Evolutionary conservation across 2,888 invertebrate species (phyloP).

Genomic region (Baronia brevicornis): DNA sequence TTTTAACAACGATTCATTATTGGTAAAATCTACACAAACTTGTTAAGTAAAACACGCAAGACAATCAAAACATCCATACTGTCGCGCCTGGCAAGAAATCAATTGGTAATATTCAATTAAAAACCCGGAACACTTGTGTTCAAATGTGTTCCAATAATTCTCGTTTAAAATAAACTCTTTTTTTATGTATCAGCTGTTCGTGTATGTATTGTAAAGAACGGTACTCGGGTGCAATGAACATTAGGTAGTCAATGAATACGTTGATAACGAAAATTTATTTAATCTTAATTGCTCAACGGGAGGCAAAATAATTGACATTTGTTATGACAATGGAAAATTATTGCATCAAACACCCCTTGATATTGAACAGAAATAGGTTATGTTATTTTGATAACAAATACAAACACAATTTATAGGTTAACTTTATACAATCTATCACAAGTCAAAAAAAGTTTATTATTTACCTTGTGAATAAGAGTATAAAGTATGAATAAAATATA

Average conservation of each 20-base stretch:
- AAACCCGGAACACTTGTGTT: slow-evolving; percentile 9
- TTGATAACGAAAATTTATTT: slow-evolving; percentile 16
- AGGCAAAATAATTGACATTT: slow-evolving; percentile 24
- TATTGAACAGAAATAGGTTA: too few species aligned
- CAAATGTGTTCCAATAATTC: slow-evolving; percentile 9
- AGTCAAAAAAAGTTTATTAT: too few species aligned
- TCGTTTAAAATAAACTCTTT: slow-evolving; percentile 8
- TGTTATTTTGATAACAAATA: too few species aligned
- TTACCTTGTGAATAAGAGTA: too few species aligned
- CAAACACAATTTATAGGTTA: too few species aligned
- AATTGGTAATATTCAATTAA: slow-evolving; percentile 11
- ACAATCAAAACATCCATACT: slow-evolving; percentile 7
- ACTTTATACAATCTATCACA: too few species aligned
- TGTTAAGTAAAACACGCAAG: slow-evolving; percentile 13
- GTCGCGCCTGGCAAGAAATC: slow-evolving; percentile 9
- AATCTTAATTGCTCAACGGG: slow-evolving; percentile 24
- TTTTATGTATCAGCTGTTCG: slow-evolving; percentile 7
- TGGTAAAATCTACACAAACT: slow-evolving; percentile 6
- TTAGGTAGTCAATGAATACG: slow-evolving; percentile 14
- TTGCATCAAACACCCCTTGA: slow-evolving; percentile 14
- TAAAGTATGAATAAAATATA: too few species aligned
- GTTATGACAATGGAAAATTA: slow-evolving; percentile 26
- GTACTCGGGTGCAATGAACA: slow-evolving; percentile 3
- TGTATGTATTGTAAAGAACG: slow-evolving; percentile 8
- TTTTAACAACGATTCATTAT: slow-evolving; percentile 10